Evolutionary conservation across 2,113 vertebrate genomes (phyloP).

Genomic region (Erinaceus europaeus): DNA sequence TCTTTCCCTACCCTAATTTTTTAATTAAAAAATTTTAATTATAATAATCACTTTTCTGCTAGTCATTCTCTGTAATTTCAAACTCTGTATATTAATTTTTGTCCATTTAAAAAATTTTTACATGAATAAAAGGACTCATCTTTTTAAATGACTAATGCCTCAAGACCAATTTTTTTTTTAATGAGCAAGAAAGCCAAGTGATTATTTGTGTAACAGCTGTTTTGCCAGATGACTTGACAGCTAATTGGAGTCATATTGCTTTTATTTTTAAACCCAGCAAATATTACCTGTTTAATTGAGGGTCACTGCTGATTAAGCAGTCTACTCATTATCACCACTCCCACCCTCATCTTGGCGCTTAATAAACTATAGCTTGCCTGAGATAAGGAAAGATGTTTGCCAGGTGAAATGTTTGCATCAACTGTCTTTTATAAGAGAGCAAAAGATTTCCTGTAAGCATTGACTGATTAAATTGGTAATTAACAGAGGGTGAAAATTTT

Average conservation of each 20-base stretch:
- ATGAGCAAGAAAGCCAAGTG: not conserved
- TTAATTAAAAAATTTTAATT: too few species aligned
- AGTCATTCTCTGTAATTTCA: too few species aligned
- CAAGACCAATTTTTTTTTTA: too few species aligned
- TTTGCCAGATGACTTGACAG: conserved; percentile 49
- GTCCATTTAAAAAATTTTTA: too few species aligned
- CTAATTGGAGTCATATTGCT: conserved; percentile 27
- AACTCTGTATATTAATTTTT: too few species aligned
- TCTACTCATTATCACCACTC: not conserved
- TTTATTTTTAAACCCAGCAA: conserved; percentile 46
- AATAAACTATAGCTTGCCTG: conserved; percentile 56
- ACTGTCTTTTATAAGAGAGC: conserved; percentile 51
- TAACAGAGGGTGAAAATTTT: conserved; percentile 51
- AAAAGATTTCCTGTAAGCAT: conserved; percentile 41
- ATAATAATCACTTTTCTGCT: too few species aligned
- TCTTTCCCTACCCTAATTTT: too few species aligned
- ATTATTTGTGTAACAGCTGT: conserved; percentile 18
- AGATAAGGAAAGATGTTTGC: conserved; percentile 37
- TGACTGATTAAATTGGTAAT: conserved; percentile 62
- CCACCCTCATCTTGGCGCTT: not conserved
- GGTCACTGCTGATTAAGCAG: conserved; percentile 50
- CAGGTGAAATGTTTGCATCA: conserved; percentile 24
- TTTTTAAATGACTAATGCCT: too few species aligned
- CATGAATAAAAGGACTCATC: too few species aligned
- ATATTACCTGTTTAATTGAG: conserved; percentile 41